Evolutionary conservation across 1,140 invertebrate genomes (phyloP), one percentile per base, ranked within the genome.

Genomic region (Lutraria rhynchaena): DNA sequence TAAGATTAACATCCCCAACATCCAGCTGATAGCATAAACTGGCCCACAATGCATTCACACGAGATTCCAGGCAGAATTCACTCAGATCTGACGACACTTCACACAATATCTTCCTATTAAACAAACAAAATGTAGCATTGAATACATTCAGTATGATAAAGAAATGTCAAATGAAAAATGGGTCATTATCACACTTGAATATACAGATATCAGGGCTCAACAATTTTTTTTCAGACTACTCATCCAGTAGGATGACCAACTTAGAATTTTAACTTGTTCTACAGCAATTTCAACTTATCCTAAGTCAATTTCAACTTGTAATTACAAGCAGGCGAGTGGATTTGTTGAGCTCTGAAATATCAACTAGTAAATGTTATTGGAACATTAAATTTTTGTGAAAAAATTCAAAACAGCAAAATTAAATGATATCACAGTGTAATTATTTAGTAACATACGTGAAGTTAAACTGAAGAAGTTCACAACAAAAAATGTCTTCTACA

Each of bases 21-120:
- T 90, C 86, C 11, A 90, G 55, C 37, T 87, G 81, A 31, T 83
- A 85, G 44, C 87, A 84, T 58, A 87, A 71, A 65, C 70, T 41
- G 13, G 81, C 75, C 85, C 84, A 86, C 1, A 85, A 17, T 35
- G 84, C 31, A 69, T 81, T 44, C 33, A 81, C 49, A 33, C 78
- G 51, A 33, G 61, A 58, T 37, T 63, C 24, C 24, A 46, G 35
- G 44, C 67, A 78, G 17, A 82, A 67, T 19, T 81, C 60, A 17
- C 69, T 76, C 13, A 87, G 44, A 44, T 87, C 85, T 44, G 13
- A 44, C 9, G 82, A 19, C 22, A 84, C 41, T 4, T 33, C 13
- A 5, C 55, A 22, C 15, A 88, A 31, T 27, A 88, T 84, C 22
- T 83, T 85, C 57, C 87, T 87, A 74, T 19, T 84, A 83, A 22